phyloP scores from a whole-genome alignment of 1,140 invertebrate species.

The Drosophila repletoides region DNA sequence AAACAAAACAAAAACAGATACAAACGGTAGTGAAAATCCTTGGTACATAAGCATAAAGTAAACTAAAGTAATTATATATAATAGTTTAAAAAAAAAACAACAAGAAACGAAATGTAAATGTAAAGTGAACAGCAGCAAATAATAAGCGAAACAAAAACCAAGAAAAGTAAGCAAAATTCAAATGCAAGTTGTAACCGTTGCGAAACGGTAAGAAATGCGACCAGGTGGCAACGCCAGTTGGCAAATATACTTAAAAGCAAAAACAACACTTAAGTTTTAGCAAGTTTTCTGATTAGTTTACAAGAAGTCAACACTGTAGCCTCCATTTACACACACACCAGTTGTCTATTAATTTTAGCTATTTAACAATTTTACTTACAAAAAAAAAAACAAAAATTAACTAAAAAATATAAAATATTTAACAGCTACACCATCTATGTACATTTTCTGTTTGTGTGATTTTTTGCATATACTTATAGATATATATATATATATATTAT shows the following conservation, averaged over 20 bases:
- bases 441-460: conserved; percentile 64
- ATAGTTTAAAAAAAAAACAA: conserved; percentile 36
- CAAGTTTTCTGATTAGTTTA: conserved; percentile 62
- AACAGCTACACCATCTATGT: conserved; percentile 44
- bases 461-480: conserved; percentile 45
- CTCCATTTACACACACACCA: conserved; percentile 14
- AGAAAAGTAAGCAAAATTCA: conserved; percentile 13
- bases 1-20: conserved; percentile 26
- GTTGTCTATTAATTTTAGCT: conserved; percentile 36
- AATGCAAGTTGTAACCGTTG: conserved; percentile 20
- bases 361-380: conserved; percentile 46
- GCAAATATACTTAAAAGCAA: conserved; percentile 55
- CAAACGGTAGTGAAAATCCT: conserved; percentile 76
- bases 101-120: conserved; percentile 52
- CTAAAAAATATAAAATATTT: conserved; percentile 28
- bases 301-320: conserved; percentile 45
- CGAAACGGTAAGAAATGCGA: conserved; percentile 22
- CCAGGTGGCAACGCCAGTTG: conserved; percentile 38
- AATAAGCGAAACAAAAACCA: conserved; percentile 27
- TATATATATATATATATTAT: conserved; percentile 20
- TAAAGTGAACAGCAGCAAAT: conserved; percentile 38
- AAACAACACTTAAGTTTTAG: conserved; percentile 47
- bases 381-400: conserved; percentile 10
- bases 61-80: conserved; percentile 42
- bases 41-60: conserved; percentile 70